These are phyloP conservation scores for Geococcyx californianus DNA, from an alignment of 2,113 vertebrate species.

Conservation along the genomic window DNA sequence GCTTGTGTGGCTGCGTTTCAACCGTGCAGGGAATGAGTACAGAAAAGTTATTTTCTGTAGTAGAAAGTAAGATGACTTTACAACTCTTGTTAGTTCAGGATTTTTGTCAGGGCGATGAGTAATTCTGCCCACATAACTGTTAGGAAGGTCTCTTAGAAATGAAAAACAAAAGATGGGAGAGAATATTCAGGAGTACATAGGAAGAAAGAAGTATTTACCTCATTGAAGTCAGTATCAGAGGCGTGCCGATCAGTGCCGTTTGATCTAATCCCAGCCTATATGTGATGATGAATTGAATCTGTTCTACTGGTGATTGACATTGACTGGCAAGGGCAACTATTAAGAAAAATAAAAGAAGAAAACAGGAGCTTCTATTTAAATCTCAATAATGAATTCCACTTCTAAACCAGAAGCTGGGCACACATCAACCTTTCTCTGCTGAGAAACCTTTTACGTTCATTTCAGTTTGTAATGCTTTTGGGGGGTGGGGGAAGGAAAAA, in stretches of 20 bases:
- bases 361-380: conserved; percentile 3
- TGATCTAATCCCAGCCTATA: background rate
- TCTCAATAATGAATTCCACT: background rate
- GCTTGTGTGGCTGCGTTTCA: background rate
- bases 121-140: background rate
- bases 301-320: background rate
- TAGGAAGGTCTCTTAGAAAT: background rate
- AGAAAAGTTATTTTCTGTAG: background rate
- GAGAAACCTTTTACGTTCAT: background rate
- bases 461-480: background rate
- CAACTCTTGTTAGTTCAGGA: background rate
- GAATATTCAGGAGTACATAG: background rate
- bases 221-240: background rate
- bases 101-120: conserved; percentile 13
- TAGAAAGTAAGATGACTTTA: background rate
- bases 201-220: background rate
- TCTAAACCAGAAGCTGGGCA: background rate
- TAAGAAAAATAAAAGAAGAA: conserved; percentile 7
- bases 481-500: background rate
- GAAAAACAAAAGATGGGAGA: background rate
- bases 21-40: background rate
- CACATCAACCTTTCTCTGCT: background rate
- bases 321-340: background rate
- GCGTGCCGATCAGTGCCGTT: background rate
- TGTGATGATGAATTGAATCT: background rate